Evolutionary conservation across 2,888 invertebrate species (phyloP).

Genomic region (Andrena minutula): DNA sequence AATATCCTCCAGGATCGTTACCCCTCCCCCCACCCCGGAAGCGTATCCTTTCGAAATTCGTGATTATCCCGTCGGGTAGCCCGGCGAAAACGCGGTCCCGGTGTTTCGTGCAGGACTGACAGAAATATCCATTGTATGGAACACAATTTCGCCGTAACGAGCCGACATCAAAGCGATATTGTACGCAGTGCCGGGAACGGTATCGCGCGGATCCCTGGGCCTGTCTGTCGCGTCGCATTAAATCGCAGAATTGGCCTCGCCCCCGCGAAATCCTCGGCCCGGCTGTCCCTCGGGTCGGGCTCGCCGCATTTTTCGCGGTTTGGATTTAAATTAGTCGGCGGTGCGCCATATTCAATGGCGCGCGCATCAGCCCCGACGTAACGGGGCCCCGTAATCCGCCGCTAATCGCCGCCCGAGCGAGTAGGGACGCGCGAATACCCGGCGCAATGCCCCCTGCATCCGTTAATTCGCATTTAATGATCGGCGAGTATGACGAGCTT

Average conservation of each 20-base stretch:
- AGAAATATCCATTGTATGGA: conserved; percentile 49
- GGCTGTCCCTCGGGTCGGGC: not conserved
- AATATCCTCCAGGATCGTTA: conserved; percentile 10
- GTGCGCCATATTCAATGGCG: conserved; percentile 62
- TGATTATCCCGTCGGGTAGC: conserved; percentile 28
- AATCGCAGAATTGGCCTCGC: conserved; percentile 63
- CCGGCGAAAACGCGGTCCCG: conserved; percentile 7
- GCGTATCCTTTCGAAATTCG: conserved; percentile 39
- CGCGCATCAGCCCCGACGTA: conserved; percentile 69
- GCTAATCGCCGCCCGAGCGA: conserved; percentile 75
- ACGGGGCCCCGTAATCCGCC: conserved; percentile 66
- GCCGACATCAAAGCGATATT: conserved; percentile 43
- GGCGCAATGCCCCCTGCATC: conserved; percentile 53
- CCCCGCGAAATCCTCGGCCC: conserved; percentile 47
- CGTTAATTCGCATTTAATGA: conserved; percentile 75
- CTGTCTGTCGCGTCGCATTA: conserved; percentile 45
- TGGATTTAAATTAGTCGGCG: conserved; percentile 68
- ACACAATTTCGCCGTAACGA: conserved; percentile 65
- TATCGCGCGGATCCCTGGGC: conserved; percentile 28
- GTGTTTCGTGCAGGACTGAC: conserved; percentile 33
- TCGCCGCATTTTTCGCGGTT: conserved; percentile 62
- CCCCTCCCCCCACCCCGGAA: conserved; percentile 1
- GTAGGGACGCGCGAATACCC: conserved; percentile 50
- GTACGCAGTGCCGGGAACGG: conserved; percentile 22
- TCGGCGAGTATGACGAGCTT: conserved; percentile 65